Conservation (phyloP, 2,113 vertebrate genomes). For the Macaca mulatta region DNA sequence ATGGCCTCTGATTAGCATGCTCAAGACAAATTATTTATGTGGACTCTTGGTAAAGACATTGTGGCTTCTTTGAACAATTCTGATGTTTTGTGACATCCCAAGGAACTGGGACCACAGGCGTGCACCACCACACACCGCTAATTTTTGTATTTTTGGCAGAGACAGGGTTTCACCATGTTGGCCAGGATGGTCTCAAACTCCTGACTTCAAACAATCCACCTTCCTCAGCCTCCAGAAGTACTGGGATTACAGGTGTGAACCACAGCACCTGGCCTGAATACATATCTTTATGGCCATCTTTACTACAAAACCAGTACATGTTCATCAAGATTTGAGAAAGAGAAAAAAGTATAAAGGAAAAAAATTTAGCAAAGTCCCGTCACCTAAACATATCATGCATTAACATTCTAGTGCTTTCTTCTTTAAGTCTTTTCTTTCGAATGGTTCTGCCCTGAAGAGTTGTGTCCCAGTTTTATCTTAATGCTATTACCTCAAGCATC, state of each 20-base stretch:
- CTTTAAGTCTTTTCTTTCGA: not conserved
- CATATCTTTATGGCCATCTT: accelerated
- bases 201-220: not conserved
- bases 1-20: accelerated
- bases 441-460: too few species aligned
- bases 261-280: too few species aligned
- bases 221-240: not conserved
- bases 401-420: accelerated
- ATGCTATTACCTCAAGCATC: not conserved
- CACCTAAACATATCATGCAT: accelerated
- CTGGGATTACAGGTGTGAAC: not conserved
- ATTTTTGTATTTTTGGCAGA: not conserved
- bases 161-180: not conserved
- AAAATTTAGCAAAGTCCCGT: accelerated
- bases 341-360: not conserved
- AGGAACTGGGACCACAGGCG: not conserved
- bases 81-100: accelerated
- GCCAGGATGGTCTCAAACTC: not conserved
- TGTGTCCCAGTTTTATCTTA: not conserved
- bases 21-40: accelerated
- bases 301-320: accelerated
- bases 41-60: accelerated
- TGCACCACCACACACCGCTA: not conserved
- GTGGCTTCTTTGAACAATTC: accelerated
- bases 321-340: not conserved